These are phyloP conservation scores for Carposina sasakii DNA, from an alignment of 1,140 invertebrate species.

Conservation along the genomic window DNA sequence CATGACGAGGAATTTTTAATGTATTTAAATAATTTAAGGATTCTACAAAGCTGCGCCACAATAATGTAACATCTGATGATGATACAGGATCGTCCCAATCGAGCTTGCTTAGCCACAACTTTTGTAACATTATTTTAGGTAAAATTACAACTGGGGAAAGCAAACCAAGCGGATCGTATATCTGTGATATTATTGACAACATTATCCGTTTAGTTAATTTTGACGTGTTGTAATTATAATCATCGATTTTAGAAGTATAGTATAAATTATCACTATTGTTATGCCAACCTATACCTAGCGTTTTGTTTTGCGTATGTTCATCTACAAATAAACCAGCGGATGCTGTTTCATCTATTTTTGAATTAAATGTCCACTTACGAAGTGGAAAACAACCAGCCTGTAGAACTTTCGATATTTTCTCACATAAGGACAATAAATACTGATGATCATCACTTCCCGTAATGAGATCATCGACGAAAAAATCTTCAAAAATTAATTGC, in stretches of 20 bases:
- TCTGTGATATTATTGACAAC: slow-evolving; percentile 3
- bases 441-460: background rate
- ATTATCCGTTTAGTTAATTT: slow-evolving; percentile 1
- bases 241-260: slow-evolving; percentile 3
- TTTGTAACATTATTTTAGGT: slow-evolving; percentile 9
- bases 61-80: background rate
- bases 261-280: background rate
- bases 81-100: slow-evolving; percentile 3
- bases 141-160: background rate
- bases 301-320: slow-evolving; percentile 2
- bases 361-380: slow-evolving; percentile 7
- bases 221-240: background rate
- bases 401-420: background rate
- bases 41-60: background rate
- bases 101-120: slow-evolving; percentile 5
- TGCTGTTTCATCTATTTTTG: background rate
- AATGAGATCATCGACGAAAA: slow-evolving; percentile 6
- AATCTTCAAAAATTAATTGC: background rate
- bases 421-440: background rate
- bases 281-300: slow-evolving; percentile 6
- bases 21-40: background rate
- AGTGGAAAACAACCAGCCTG: background rate
- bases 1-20: background rate
- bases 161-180: slow-evolving; percentile 6
- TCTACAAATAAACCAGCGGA: background rate